These are phyloP conservation scores for Scaptomyza pallida DNA, from an alignment of 1,140 invertebrate species.

Conservation along the genomic window DNA sequence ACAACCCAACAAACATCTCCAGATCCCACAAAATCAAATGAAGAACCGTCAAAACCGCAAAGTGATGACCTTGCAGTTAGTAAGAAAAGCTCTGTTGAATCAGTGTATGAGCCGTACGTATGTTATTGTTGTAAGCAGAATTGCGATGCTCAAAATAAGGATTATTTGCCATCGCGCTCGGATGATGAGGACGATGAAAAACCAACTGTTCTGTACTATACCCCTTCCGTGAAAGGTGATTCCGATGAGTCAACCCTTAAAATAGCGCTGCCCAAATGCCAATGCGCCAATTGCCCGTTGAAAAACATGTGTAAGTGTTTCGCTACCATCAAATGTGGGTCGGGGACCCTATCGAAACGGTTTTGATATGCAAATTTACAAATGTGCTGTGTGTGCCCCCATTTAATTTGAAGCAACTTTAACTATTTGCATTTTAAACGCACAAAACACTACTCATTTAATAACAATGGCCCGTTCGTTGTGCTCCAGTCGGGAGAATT, in stretches of 20 bases:
- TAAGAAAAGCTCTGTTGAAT: slow-evolving; percentile 18
- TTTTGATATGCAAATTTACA: slow-evolving; percentile 71
- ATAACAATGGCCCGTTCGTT: slow-evolving; percentile 52
- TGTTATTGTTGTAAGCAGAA: slow-evolving; percentile 56
- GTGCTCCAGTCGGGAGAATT: slow-evolving; percentile 54
- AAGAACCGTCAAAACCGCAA: neutral
- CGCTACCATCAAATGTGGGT: neutral
- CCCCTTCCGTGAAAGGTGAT: slow-evolving; percentile 19
- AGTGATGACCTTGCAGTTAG: neutral
- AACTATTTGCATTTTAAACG: neutral
- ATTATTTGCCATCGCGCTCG: slow-evolving; percentile 39
- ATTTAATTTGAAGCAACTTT: slow-evolving; percentile 3
- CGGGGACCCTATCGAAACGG: slow-evolving; percentile 62
- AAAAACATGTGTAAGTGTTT: slow-evolving; percentile 79
- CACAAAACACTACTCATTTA: neutral
- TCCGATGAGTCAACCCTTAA: slow-evolving; percentile 50
- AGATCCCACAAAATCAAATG: no score
- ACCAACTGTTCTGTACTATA: slow-evolving; percentile 26
- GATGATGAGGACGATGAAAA: slow-evolving; percentile 30
- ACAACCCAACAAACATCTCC: neutral
- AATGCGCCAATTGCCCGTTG: slow-evolving; percentile 76
- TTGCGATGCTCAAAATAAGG: slow-evolving; percentile 29
- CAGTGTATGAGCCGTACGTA: slow-evolving; percentile 32
- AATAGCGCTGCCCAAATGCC: slow-evolving; percentile 55
- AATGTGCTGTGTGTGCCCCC: slow-evolving; percentile 5